Base-by-base conservation (phyloP, 2,797 vertebrate species). In the Gymnoscopelus braueri region DNA sequence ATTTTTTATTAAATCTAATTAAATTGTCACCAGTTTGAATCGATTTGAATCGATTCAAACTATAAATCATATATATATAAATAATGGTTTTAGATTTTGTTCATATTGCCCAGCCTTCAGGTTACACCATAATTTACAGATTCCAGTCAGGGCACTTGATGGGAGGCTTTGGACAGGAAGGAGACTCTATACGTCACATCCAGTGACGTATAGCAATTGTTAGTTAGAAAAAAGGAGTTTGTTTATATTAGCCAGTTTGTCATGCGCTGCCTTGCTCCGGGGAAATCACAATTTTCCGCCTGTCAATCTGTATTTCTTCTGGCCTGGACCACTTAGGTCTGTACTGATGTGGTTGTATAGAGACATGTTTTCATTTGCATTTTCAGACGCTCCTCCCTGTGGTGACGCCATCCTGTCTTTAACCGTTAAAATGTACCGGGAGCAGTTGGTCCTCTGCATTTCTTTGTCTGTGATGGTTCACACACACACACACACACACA, bases 381-480 rank as follows among this genome's bases (percentile, higher is more conserved):
- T 74, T 81, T 77, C 80, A 83, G 77, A 72, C 24, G 29, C 82
- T 81, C 79, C 79, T 79, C 69, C 47, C 80, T 61, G 78, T 76
- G 15, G 69, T 77, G 88, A 88, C 62, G 76, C 82, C 80, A 54
- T 64, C 3, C 52, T 19, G 77, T 88, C 85, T 85, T 88, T 89
- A 90, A 90, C 83, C 87, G 39, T 44, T 44, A 8, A 70, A 81
- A 84, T 83, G 73, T 85, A 85, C 80, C 50, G 77, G 57, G 73
- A 61, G 79, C 63, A 47, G 65, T 76, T 44, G 76, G 77, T 89
- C 66, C 35, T 71, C 74, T 69, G 72, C 75, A 39, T 82, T 65
- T 79, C 88, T 91, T 92, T 92, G 91, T 91, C 87, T 89, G 82
- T 63, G 84, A 68, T 59, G 78, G 69, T 81, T 86, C 85, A 54